Percentiles rank a stretch among this genome's conserved stretches.
These are phyloP conservation scores for Ceratosolen solmsi DNA, from an alignment of 1,140 invertebrate genomes.

Conservation along the genomic window DNA sequence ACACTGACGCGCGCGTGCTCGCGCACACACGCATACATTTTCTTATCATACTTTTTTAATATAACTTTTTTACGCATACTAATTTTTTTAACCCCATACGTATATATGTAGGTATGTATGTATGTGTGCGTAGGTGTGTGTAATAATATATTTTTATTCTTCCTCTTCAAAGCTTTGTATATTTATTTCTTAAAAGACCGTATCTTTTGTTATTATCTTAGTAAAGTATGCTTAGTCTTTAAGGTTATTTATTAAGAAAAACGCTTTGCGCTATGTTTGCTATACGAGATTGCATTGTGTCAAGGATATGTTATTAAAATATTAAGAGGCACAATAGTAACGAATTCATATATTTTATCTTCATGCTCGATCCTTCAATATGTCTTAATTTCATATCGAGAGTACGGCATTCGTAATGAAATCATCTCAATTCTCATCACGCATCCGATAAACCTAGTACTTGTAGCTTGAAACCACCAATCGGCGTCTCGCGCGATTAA, in stretches of 20 bases:
- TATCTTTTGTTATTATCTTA: not conserved
- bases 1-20: not conserved
- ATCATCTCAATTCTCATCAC: no score
- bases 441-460: no score
- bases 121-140: no score
- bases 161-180: constrained; percentile 5
- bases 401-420: no score
- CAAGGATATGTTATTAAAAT: not conserved
- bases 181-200: not conserved
- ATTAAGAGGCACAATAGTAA: not conserved
- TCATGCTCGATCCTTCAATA: no score
- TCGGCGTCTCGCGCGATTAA: no score
- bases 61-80: not conserved
- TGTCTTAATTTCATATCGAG: no score
- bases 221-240: not conserved
- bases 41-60: no score
- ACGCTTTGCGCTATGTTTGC: constrained; percentile 32
- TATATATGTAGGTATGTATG: no score
- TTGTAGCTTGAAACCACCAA: no score
- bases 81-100: no score
- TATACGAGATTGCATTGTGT: constrained; percentile 7
- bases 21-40: not conserved
- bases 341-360: not conserved
- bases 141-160: no score
- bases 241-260: not conserved